Conservation (phyloP, 30 jellyfish, hydroid and myxozoan genomes). For the Turritopsis rubra region DNA sequence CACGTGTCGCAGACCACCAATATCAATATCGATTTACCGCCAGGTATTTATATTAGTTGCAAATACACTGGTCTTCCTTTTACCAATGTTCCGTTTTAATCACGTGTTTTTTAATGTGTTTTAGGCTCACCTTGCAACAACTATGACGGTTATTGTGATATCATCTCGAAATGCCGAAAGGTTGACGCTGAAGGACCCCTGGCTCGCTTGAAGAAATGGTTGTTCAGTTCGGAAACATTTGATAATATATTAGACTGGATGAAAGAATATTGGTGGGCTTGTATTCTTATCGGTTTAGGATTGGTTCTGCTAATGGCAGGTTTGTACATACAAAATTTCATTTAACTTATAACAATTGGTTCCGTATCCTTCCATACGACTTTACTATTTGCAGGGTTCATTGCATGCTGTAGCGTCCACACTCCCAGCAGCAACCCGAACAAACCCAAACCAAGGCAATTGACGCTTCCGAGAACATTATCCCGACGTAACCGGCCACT, state of each 20-base stretch:
- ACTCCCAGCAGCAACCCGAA: conserved; percentile 97
- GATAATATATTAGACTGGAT: conserved; percentile 63
- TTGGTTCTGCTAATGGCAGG: conserved; percentile 83
- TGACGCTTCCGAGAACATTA: conserved; percentile 82
- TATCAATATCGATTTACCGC: neutral
- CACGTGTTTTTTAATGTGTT: neutral
- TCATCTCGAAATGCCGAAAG: conserved; percentile 71
- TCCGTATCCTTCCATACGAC: no score
- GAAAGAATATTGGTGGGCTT: conserved; percentile 93
- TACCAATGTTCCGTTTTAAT: neutral
- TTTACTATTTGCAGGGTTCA: conserved; percentile 75
- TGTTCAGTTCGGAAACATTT: conserved; percentile 50
- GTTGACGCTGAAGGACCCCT: conserved; percentile 96
- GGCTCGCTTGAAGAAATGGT: conserved; percentile 57
- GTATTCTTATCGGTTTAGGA: conserved; percentile 78
- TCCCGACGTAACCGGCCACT: conserved; percentile 45
- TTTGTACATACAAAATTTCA: neutral
- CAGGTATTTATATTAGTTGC: conserved; percentile 21
- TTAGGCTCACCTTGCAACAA: conserved; percentile 89
- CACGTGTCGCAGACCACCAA: neutral
- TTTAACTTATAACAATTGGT: neutral
- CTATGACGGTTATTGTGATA: conserved; percentile 77
- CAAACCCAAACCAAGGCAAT: conserved; percentile 63
- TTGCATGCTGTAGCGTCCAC: conserved; percentile 90
- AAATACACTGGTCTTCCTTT: neutral